These are phyloP conservation scores for Oedothorax gibbosus DNA, from an alignment of 1,140 invertebrate species.

Conservation along the genomic window DNA sequence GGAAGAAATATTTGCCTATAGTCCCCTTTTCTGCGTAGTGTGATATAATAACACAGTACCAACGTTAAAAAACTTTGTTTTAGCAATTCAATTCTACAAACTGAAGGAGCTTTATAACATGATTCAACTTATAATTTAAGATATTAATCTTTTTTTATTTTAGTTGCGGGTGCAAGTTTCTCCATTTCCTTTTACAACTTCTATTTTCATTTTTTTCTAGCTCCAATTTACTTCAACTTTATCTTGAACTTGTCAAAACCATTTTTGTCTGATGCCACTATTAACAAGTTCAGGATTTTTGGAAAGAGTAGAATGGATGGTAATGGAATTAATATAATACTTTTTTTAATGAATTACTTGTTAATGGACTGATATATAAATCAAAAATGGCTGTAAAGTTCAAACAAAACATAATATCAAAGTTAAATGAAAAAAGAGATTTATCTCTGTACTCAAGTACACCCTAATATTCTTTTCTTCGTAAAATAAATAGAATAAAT, in stretches of 20 bases:
- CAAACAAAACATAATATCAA: not conserved
- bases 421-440: not conserved
- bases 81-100: too few species aligned
- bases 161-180: too few species aligned
- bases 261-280: conserved; percentile 43
- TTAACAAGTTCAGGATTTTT: conserved; percentile 40
- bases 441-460: not conserved
- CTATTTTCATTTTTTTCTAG: conserved; percentile 16
- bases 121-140: too few species aligned
- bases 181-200: not conserved
- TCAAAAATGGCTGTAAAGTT: too few species aligned
- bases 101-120: too few species aligned
- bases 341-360: not conserved
- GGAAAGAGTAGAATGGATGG: conserved; percentile 36
- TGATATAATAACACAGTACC: too few species aligned
- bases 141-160: too few species aligned
- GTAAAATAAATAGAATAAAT: not conserved
- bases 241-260: conserved; percentile 40
- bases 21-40: too few species aligned
- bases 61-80: too few species aligned
- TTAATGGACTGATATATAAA: not conserved
- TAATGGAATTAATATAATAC: not conserved
- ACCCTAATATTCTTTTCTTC: not conserved
- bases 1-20: too few species aligned
- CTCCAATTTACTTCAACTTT: conserved; percentile 42